Conservation (phyloP, 2,113 vertebrate species). For the Antechinus stuartii region DNA sequence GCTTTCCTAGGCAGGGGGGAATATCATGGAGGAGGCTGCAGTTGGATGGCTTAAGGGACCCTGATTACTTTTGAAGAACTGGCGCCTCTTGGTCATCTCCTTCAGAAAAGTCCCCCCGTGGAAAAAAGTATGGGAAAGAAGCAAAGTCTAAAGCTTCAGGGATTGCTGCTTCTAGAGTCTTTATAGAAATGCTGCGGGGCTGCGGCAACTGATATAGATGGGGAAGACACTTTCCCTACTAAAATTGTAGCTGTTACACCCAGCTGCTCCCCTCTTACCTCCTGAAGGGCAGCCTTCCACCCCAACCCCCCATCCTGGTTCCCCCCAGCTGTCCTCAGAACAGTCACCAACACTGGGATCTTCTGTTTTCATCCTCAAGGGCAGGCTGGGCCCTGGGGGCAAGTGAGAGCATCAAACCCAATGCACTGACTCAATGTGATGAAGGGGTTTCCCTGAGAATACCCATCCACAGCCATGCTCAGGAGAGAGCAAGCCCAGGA, state of each 20-base stretch:
- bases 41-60: background rate
- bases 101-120: background rate
- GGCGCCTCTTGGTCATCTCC: background rate
- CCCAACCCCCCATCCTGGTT: background rate
- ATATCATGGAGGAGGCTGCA: background rate
- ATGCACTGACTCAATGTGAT: background rate
- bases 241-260: background rate
- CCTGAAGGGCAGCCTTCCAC: background rate
- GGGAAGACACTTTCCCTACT: background rate
- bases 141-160: background rate
- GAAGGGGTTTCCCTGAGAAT: background rate
- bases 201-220: background rate
- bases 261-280: background rate
- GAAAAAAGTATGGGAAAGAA: background rate
- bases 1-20: background rate
- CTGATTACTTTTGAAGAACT: background rate
- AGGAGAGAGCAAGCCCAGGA: background rate
- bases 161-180: background rate
- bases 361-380: background rate
- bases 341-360: background rate
- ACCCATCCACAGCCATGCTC: background rate
- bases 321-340: background rate
- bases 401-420: background rate
- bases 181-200: background rate
- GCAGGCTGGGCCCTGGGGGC: background rate